These are phyloP conservation scores for Azemiops feae DNA, from an alignment of 2,113 vertebrate species.

Conservation along the genomic window DNA sequence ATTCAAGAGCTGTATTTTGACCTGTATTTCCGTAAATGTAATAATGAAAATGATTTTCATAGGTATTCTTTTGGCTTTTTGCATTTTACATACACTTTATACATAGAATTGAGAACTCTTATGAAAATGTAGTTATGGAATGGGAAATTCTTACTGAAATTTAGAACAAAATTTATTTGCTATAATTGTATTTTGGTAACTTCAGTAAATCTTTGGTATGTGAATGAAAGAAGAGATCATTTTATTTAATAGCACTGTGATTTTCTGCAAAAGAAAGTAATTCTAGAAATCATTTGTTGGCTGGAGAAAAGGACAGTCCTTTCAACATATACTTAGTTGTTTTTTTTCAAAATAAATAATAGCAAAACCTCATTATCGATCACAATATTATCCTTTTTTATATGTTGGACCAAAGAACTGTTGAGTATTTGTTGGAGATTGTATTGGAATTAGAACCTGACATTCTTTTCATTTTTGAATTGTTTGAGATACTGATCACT, in stretches of 20 bases:
- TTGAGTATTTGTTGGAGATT: neutral
- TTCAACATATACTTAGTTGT: neutral
- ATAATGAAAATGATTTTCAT: neutral
- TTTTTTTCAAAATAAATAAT: neutral
- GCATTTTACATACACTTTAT: neutral
- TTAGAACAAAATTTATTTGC: neutral
- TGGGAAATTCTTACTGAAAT: neutral
- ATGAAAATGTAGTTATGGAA: neutral
- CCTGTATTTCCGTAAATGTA: neutral
- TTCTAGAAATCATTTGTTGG: neutral
- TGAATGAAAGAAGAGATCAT: neutral
- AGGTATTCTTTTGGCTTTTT: neutral
- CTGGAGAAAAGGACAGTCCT: neutral
- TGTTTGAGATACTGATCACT: conserved; percentile 19
- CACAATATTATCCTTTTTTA: neutral
- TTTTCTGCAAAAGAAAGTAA: neutral
- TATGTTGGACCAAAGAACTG: neutral
- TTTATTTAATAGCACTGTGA: neutral
- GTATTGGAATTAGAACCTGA: neutral
- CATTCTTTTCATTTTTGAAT: conserved; percentile 4
- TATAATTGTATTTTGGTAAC: neutral
- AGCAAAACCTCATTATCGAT: neutral
- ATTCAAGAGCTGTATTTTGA: neutral
- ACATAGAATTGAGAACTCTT: neutral
- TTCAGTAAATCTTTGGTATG: neutral